Evolutionary conservation across 2,888 invertebrate genomes (phyloP).

Genomic region (Syrista parreyssii): DNA sequence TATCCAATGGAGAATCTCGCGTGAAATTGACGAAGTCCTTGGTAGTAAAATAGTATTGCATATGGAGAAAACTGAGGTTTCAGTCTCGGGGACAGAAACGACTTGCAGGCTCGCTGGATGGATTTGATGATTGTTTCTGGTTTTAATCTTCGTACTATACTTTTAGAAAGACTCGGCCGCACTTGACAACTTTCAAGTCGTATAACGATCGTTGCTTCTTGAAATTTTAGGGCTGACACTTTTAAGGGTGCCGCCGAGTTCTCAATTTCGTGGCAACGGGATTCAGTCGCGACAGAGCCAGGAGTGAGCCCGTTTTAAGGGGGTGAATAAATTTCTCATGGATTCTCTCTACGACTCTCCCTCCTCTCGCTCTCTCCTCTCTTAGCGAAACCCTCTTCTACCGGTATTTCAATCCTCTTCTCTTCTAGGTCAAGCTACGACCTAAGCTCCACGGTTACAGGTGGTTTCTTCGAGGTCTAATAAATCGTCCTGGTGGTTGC

Average conservation of each 20-base stretch:
- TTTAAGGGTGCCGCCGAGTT: not conserved
- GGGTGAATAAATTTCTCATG: conserved; percentile 23
- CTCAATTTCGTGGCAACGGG: not conserved
- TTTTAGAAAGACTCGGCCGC: not conserved
- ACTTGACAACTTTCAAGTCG: not conserved
- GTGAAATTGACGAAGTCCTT: not conserved
- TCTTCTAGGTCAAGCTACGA: not conserved
- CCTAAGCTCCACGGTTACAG: conserved; percentile 14
- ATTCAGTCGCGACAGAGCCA: not conserved
- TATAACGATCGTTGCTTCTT: not conserved
- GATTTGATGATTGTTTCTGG: not conserved
- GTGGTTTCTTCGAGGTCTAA: conserved; percentile 11
- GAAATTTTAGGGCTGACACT: not conserved
- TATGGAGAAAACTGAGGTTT: not conserved
- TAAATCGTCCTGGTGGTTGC: not conserved
- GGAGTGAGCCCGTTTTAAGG: conserved; percentile 12
- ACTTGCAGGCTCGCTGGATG: not conserved
- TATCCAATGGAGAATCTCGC: not conserved
- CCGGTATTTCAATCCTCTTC: not conserved
- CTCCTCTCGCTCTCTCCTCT: not conserved
- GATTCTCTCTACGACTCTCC: conserved; percentile 8
- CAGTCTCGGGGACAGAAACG: not conserved
- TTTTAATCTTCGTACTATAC: not conserved
- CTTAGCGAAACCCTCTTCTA: not conserved
- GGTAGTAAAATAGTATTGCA: not conserved